Base-by-base conservation (phyloP, 1,140 invertebrate species). In the Gerris buenoi region DNA sequence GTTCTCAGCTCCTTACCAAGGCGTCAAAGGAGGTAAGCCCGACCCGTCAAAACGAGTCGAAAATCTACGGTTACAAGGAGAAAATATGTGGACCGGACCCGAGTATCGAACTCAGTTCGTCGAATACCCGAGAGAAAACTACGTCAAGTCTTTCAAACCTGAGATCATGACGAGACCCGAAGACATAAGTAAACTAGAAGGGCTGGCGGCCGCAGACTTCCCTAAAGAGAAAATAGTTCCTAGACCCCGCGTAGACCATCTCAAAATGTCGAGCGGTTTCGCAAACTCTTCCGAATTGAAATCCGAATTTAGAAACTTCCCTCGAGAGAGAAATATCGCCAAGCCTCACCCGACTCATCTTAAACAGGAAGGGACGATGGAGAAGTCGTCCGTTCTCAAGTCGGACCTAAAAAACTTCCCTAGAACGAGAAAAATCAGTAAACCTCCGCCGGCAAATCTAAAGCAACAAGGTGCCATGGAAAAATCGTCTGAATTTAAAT, bases 21-120 rank as follows among this genome's bases (percentile, higher is more conserved):
- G 5, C 18, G 33, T 10, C 5, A 46, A 46, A 46, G 18, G 18
- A 46, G 33, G 18, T 46, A 46, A 33, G 25, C 18, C 60, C 27
- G 61, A 59, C 18, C 65, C 57, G 18, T 13, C 26, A 1, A 59
- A 25, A 29, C 27, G 57, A n/a, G 46, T 22, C 3, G 56, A 56
- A 22, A 67, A 65, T 25, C 64, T 58, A 18, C 27, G 25, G 25
- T 18, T 70, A 56, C 64, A 70, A 63, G 68, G 70, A n/a, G 60
- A 60, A 25, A 46, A 25, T 28, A 63, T 65, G 23, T 62, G 67
- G 15, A 28, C 26, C 29, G 62, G 26, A 26, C 63, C 70, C 1
- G 71, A 72, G 60, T 69, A 68, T n/a, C 67, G 63, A 29, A 68
- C 68, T 25, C 67, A 71, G 56, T 72, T 64, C 62, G 65, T 69